These are phyloP conservation scores for Phrynocephalus vlangalii DNA, from an alignment of 2,797 vertebrate genomes.

Conservation along the genomic window DNA sequence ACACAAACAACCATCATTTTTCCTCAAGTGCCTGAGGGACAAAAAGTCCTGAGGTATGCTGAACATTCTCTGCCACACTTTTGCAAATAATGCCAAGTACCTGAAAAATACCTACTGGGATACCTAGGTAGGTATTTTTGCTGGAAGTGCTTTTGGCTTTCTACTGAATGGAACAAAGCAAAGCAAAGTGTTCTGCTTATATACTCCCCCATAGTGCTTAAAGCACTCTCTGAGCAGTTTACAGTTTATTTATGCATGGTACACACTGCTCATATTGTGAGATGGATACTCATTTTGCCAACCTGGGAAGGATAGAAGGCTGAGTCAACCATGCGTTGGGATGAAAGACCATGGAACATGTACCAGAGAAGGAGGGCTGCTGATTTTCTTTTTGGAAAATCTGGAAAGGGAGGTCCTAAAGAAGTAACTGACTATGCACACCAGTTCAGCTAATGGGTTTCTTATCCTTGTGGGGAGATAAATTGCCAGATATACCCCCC, in stretches of 20 bases:
- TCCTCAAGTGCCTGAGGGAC: neutral
- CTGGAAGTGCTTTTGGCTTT: neutral
- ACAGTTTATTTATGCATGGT: too few relatives aligned
- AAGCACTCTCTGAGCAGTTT: too few relatives aligned
- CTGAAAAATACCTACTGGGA: too few relatives aligned
- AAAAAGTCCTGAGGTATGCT: neutral
- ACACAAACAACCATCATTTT: neutral
- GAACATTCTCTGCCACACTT: neutral
- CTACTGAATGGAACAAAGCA: neutral
- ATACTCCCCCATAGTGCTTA: too few relatives aligned
- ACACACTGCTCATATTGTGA: too few relatives aligned
- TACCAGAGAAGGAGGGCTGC: neutral
- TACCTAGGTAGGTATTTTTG: neutral
- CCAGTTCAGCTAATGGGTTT: neutral
- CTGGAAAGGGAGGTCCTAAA: neutral
- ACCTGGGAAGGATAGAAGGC: too few relatives aligned
- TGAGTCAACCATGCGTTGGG: too few relatives aligned
- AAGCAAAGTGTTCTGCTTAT: too few relatives aligned
- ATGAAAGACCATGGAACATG: neutral
- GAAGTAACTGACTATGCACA: neutral
- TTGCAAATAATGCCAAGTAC: neutral
- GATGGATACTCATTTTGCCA: too few relatives aligned
- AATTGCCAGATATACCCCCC: conserved; percentile 2
- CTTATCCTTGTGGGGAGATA: neutral
- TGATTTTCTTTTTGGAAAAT: neutral